Conservation (phyloP, 1,140 invertebrate genomes). For the Teleopsis dalmanni region DNA sequence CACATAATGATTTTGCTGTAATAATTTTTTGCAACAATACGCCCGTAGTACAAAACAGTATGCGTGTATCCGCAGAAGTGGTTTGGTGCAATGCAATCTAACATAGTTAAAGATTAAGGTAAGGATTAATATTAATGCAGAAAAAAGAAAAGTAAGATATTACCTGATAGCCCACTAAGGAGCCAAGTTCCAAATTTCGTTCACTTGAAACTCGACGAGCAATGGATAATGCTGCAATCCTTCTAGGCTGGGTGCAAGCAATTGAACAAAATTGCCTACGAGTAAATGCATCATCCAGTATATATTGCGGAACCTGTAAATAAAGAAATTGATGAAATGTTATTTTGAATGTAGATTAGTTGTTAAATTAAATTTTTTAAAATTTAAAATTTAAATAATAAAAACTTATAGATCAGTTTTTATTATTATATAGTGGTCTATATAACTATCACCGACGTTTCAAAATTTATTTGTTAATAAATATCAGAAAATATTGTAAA, state of each 20-base stretch:
- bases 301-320: conserved; percentile 71
- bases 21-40: conserved; percentile 69
- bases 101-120: neutral
- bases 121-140: neutral
- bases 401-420: no score
- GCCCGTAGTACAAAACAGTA: conserved; percentile 84
- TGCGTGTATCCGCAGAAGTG: conserved; percentile 56
- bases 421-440: no score
- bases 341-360: no score
- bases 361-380: no score
- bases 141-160: conserved; percentile 1
- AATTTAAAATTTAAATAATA: no score
- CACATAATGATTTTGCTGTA: conserved; percentile 50
- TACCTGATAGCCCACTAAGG: conserved; percentile 78
- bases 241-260: conserved; percentile 81
- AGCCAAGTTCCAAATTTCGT: conserved; percentile 67
- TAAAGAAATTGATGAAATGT: no score
- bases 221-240: conserved; percentile 83
- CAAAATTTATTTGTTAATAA: no score
- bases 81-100: conserved; percentile 45
- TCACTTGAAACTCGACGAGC: conserved; percentile 78
- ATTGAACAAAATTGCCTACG: conserved; percentile 58
- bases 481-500: no score
- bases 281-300: conserved; percentile 70
- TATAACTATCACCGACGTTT: no score